phyloP scores from a whole-genome alignment of 2,113 vertebrate species.

The Chloebia gouldiae region DNA sequence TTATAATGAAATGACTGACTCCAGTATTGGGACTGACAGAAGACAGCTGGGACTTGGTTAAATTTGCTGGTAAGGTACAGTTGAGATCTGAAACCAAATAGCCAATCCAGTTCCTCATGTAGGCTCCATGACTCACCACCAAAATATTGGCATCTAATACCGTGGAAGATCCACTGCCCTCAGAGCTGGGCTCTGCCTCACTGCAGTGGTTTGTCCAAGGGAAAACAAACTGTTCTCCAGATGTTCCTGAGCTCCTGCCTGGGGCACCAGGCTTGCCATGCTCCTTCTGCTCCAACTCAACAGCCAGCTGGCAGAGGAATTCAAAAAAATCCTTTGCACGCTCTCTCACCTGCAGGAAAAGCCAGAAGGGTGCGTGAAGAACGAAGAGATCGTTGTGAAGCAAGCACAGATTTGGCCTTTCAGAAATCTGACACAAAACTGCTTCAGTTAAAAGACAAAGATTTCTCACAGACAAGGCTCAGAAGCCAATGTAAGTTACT shows the following conservation, averaged over 20 bases:
- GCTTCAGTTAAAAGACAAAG: background rate
- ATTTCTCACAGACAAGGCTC: background rate
- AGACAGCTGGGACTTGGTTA: constrained; percentile 77
- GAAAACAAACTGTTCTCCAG: constrained; percentile 35
- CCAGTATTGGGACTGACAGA: constrained; percentile 92
- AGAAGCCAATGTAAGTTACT: background rate
- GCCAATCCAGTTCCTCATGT: constrained; percentile 83
- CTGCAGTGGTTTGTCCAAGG: constrained; percentile 10
- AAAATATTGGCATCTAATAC: constrained; percentile 74
- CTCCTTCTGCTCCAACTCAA: constrained; percentile 49
- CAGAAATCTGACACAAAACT: background rate
- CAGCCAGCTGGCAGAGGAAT: constrained; percentile 80
- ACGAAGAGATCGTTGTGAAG: background rate
- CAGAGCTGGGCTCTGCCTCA: background rate
- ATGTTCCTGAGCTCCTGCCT: constrained; percentile 8
- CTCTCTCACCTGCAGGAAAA: constrained; percentile 78
- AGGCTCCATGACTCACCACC: constrained; percentile 92
- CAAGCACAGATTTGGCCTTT: background rate
- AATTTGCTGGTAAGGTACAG: constrained; percentile 75
- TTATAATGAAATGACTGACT: constrained; percentile 86
- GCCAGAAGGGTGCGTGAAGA: background rate
- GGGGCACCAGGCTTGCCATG: background rate
- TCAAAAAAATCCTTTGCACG: constrained; percentile 88
- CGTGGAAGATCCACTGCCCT: background rate
- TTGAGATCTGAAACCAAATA: constrained; percentile 86